Evolutionary conservation across 2,113 vertebrate genomes (phyloP).

Genomic region (Myiozetetes cayanensis): DNA sequence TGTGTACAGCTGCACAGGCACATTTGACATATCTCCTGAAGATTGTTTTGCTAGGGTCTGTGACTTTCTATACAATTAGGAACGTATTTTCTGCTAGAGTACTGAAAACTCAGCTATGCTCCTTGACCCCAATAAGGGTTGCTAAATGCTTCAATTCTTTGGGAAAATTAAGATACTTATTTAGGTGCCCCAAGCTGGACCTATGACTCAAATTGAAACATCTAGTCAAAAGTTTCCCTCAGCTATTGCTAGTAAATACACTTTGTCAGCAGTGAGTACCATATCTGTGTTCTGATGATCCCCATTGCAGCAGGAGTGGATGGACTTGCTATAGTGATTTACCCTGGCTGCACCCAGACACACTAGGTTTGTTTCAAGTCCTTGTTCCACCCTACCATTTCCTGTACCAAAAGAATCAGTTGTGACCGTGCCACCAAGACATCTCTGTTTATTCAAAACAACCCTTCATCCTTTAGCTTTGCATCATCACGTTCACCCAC

Average conservation of each 20-base stretch:
- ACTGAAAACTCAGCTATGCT: not conserved
- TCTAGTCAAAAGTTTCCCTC: not conserved
- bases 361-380: not conserved
- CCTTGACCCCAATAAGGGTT: not conserved
- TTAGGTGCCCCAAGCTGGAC: not conserved
- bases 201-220: not conserved
- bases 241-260: not conserved
- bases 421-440: not conserved
- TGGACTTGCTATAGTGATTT: not conserved
- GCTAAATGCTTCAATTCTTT: not conserved
- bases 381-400: not conserved
- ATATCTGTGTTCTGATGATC: not conserved
- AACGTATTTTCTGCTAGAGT: not conserved
- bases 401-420: not conserved
- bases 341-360: not conserved
- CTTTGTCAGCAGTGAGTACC: not conserved
- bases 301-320: not conserved
- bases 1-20: not conserved
- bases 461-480: not conserved
- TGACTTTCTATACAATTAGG: not conserved
- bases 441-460: conserved; percentile 38
- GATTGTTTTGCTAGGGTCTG: not conserved
- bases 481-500: not conserved
- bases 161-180: not conserved
- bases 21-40: not conserved